Evolutionary conservation across 2,888 invertebrate genomes (phyloP), one percentile per base, ranked within the genome.

Genomic region (Danaus chrysippus): DNA sequence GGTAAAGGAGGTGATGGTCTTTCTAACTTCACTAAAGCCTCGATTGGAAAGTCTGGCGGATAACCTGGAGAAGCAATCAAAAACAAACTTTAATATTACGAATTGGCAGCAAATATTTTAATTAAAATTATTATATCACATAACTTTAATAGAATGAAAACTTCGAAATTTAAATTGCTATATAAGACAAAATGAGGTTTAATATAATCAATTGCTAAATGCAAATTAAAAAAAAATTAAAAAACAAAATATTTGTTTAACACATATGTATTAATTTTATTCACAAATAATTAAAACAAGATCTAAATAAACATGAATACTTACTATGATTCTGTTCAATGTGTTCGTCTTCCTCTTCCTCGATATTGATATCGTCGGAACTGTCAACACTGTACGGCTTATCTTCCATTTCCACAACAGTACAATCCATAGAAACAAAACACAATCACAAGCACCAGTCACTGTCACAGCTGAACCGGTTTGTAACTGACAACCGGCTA

Each of bases 1-100:
- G 95, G 89, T 71, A 95, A 90, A 62, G 93, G 93, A 58, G 92
- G 92, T 68, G 93, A 92, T 64, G 92, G 92, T 42, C 91, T 86
- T 79, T 93, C 93, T 62, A 92, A 86, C 77, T 93, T 93, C 69
- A 93, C 93, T 76, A 90, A 75, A 63, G 91, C 91, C 76, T 92
- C 92, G 62, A 93, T 91, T 41, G 91, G 91, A 69, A 93, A 92
- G 74, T 93, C 93, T 70, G 92, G 91, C 49, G 91, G 91, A 76
- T 92, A 93, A 78, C 92, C 93, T 93, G 86, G 34, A 67, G 66
- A 84, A 23, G 61, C 62, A 81, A 66, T 65, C 64, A 72, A 73
- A 23, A 46, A 71, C 64, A 58, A 41, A 17, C 42, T 10, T 49
- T 49, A 49, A 17, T 62, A 10, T 54, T 52, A 56, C 42, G 10